These are phyloP conservation scores for Ariopsis seemanni DNA, from an alignment of 2,113 vertebrate species.

Conservation along the genomic window DNA sequence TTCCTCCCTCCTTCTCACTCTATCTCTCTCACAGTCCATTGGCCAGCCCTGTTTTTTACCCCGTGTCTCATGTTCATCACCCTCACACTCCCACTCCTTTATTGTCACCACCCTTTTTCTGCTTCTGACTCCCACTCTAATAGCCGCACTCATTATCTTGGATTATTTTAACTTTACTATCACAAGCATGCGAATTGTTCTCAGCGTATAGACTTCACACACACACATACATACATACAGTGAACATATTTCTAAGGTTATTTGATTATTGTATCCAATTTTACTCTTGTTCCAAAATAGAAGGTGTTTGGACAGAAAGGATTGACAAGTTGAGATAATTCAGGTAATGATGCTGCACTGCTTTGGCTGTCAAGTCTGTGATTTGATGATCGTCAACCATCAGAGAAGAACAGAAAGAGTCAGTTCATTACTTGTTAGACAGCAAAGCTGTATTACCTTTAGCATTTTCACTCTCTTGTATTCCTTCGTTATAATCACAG, in stretches of 20 bases:
- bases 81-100: slow-evolving; percentile 20
- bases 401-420: neutral
- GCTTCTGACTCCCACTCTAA: neutral
- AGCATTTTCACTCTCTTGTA: neutral
- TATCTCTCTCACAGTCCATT: slow-evolving; percentile 12
- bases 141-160: neutral
- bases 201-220: neutral
- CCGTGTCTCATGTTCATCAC: slow-evolving; percentile 16
- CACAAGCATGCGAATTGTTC: neutral
- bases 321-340: neutral
- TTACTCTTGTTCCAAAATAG: neutral
- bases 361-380: neutral
- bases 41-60: slow-evolving; percentile 6
- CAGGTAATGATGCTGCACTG: neutral
- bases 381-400: too few relatives aligned
- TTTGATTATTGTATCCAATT: neutral
- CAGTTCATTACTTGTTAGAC: neutral
- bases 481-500: neutral
- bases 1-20: slow-evolving; percentile 29
- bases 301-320: neutral
- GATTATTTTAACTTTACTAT: neutral
- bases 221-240: neutral
- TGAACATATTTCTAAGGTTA: neutral
- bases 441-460: neutral
- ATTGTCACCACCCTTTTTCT: neutral